These are phyloP conservation scores for Probaryconus sp. DNA, from an alignment of 1,140 invertebrate species.

Conservation along the genomic window DNA sequence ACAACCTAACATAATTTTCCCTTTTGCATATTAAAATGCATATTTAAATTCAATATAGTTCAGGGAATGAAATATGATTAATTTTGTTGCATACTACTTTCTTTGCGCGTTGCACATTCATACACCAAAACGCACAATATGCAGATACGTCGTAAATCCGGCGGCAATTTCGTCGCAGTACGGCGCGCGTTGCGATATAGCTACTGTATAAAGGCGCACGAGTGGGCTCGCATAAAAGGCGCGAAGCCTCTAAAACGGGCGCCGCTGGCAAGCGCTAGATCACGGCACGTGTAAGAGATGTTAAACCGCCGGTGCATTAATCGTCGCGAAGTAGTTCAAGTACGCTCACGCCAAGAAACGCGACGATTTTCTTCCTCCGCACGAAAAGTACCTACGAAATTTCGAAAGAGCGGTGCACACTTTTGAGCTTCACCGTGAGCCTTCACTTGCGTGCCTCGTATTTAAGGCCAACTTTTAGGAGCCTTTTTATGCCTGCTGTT, in stretches of 20 bases:
- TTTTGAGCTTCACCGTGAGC: conserved; percentile 15
- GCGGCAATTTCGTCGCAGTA: conserved; percentile 41
- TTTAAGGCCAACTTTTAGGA: conserved; percentile 18
- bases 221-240: conserved; percentile 52
- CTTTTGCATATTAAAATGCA: too few species aligned
- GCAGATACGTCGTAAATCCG: conserved; percentile 54
- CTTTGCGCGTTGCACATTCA: conserved; percentile 43
- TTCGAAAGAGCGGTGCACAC: conserved; percentile 34
- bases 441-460: neutral
- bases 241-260: conserved; percentile 59
- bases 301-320: conserved; percentile 62
- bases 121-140: conserved; percentile 36
- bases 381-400: conserved; percentile 29
- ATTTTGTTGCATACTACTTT: conserved; percentile 40
- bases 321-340: conserved; percentile 63
- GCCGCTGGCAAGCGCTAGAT: conserved; percentile 58
- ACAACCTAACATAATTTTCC: too few species aligned
- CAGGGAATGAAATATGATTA: conserved; percentile 31
- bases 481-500: conserved; percentile 14
- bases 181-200: conserved; percentile 34
- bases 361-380: conserved; percentile 41
- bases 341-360: conserved; percentile 56
- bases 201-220: conserved; percentile 48
- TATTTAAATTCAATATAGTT: conserved; percentile 24
- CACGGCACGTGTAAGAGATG: conserved; percentile 62